phyloP scores from a whole-genome alignment of 2,888 invertebrate species.

The Troides aeacus region DNA sequence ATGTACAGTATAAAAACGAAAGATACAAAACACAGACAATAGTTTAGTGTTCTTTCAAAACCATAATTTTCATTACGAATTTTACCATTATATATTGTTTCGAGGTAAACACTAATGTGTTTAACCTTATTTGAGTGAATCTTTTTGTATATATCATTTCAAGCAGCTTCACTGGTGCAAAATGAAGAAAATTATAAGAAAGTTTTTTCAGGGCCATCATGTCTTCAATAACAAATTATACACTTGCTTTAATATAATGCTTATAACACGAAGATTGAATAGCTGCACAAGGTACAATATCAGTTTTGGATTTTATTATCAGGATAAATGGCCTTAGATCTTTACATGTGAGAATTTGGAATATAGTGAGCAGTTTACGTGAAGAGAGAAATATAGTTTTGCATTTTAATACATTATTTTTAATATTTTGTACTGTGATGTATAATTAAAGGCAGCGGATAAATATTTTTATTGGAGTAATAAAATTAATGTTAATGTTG shows the following conservation, averaged over 20 bases:
- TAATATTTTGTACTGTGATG: neutral
- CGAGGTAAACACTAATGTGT: neutral
- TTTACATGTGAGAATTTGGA: no score
- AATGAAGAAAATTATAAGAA: neutral
- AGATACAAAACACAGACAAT: constrained; percentile 27
- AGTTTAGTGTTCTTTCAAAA: constrained; percentile 9
- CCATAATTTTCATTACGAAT: neutral
- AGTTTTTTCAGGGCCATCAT: neutral
- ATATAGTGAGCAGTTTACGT: no score
- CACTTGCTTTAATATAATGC: no score
- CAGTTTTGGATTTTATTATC: no score
- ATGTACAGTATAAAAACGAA: constrained; percentile 34
- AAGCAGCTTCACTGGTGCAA: neutral
- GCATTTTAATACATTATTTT: neutral
- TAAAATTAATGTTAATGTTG: no score
- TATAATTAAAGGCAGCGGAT: neutral
- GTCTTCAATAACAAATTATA: neutral
- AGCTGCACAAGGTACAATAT: no score
- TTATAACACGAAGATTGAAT: no score
- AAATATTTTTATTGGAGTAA: neutral
- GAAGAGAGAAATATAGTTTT: no score
- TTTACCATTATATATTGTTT: neutral
- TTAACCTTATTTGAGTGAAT: neutral
- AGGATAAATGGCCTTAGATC: no score
- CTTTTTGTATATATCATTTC: neutral